Conservation (phyloP, 2,113 vertebrate genomes). For the Oriolus oriolus region DNA sequence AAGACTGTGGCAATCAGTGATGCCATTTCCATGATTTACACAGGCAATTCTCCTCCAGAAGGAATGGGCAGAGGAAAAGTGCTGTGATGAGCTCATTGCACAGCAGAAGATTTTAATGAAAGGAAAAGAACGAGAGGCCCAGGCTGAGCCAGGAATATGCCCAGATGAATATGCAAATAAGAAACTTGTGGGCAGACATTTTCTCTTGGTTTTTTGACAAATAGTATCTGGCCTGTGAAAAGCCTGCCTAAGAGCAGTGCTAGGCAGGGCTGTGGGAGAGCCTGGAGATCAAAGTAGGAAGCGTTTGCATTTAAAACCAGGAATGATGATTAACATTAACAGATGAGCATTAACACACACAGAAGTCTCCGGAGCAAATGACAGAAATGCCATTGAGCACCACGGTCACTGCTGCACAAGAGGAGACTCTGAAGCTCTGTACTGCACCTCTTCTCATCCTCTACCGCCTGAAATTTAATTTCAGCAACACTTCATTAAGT, state of each 20-base stretch:
- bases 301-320: background rate
- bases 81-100: constrained; percentile 14
- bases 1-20: constrained; percentile 7
- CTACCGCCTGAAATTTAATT: background rate
- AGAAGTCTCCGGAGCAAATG: background rate
- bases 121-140: background rate
- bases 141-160: background rate
- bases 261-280: background rate
- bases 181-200: background rate
- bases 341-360: background rate
- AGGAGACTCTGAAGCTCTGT: background rate
- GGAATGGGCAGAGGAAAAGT: background rate
- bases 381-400: background rate
- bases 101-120: constrained; percentile 23
- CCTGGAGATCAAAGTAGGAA: background rate
- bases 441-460: background rate
- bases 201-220: background rate
- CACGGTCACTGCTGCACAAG: background rate
- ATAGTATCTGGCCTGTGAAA: background rate
- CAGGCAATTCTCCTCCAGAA: background rate
- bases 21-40: constrained; percentile 56
- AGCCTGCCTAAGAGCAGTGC: background rate
- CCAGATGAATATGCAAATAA: constrained; percentile 20
- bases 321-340: background rate
- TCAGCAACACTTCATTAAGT: background rate